Base-by-base conservation (phyloP, 2,888 invertebrate species). In the Himalopsyche tibetana region DNA sequence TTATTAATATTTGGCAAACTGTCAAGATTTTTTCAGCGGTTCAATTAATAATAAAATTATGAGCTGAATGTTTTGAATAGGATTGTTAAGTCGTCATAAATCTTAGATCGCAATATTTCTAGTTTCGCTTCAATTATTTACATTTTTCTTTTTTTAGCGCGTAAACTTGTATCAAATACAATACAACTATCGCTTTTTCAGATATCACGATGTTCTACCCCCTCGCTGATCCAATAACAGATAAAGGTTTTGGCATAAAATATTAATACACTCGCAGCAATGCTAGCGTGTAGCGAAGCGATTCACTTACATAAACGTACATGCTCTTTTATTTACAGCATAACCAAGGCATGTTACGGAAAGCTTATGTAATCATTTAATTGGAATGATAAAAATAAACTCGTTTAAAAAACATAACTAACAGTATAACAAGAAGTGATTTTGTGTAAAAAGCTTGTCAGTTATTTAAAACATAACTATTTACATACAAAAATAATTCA, bases 201-300 rank as follows among this genome's bases (percentile, higher is more conserved):
- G 56, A 83, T 83, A 80, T 79, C 83, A 15, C 80, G 83, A 45
- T 63, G 17, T 28, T 80, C 56, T 42, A 12, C 51, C 55, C 42
- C 63, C 40, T 69, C 51, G 79, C 86, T 83, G 88, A 88, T 88
- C 86, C 85, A 88, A 85, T 86, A 88, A 88, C 84, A 82, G 86
- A 88, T 88, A 88, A 88, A 86, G 86, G 86, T 88, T 87, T 88
- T 82, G 56, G 85, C 81, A 88, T 86, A 86, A 86, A 86, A 88
- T 86, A 88, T 88, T 86, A 86, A 88, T 86, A 84, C 85, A 74
- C 74, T 74, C 45, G 79, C 45, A 45, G 19, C 45, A 69, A 82
- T 69, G 69, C 80, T 85, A 80, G 86, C 86, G 88, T 82, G 88
- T 82, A 80, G 85, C 79, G 82, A 63, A 56, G 83, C 86, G 84